Conservation (phyloP, 2,888 invertebrate species). For the Diadegma fenestrale region DNA sequence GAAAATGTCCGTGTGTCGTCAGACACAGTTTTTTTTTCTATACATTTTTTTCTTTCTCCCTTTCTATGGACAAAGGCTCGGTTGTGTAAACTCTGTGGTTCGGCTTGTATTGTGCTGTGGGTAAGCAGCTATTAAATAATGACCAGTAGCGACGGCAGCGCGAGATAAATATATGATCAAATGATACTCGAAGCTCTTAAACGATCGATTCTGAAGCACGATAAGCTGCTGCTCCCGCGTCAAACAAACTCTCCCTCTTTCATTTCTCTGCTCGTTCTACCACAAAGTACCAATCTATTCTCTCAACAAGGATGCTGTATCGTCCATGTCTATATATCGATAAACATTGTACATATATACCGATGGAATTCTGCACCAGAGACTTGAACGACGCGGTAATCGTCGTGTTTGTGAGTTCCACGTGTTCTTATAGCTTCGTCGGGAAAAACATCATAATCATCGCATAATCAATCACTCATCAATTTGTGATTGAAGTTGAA, state of each 20-base stretch:
- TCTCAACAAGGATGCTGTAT: constrained; percentile 11
- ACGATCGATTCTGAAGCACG: constrained; percentile 53
- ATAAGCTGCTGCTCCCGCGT: constrained; percentile 36
- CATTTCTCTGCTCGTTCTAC: constrained; percentile 30
- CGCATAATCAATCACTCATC: not conserved
- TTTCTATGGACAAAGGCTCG: not conserved
- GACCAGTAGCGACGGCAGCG: constrained; percentile 41
- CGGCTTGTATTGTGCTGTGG: constrained; percentile 27
- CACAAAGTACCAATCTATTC: constrained; percentile 60
- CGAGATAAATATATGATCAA: not conserved
- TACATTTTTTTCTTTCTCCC: not conserved
- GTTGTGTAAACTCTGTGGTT: constrained; percentile 40
- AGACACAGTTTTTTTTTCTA: not conserved
- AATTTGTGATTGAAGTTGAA: not conserved
- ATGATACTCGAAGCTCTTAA: constrained; percentile 32
- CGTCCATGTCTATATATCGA: not conserved
- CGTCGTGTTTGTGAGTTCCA: constrained; percentile 20
- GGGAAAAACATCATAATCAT: constrained; percentile 18
- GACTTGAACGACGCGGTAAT: constrained; percentile 59
- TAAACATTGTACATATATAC: not conserved
- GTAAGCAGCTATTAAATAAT: constrained; percentile 45
- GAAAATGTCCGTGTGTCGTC: constrained; percentile 35
- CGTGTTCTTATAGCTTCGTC: constrained; percentile 4
- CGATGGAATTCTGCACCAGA: constrained; percentile 14
- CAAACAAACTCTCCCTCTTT: constrained; percentile 27